Percentiles rank a stretch among this genome's conserved stretches.
phyloP scores from a whole-genome alignment of 1,140 invertebrate genomes.

The Lucilia sericata region DNA sequence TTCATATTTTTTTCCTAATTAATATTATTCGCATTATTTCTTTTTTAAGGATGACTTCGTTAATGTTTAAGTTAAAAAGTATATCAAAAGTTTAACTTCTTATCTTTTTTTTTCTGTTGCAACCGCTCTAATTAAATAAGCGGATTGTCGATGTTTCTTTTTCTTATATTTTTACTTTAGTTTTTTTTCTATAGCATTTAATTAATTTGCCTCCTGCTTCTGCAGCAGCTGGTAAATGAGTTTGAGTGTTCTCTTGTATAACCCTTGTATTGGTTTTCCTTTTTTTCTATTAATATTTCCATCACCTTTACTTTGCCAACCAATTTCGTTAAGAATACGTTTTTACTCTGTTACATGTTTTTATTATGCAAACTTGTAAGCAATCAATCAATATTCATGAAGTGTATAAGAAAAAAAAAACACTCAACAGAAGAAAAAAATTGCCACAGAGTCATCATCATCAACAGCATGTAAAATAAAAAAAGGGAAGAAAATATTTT shows the following conservation, averaged over 20 bases:
- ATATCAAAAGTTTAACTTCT: no score
- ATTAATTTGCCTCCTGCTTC: conserved; percentile 25
- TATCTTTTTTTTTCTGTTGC: not conserved
- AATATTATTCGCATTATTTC: no score
- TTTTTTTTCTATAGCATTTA: conserved; percentile 27
- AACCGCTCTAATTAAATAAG: conserved; percentile 33
- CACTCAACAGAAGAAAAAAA: not conserved
- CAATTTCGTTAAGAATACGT: conserved; percentile 26
- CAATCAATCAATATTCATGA: conserved; percentile 44
- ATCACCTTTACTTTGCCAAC: conserved; percentile 26
- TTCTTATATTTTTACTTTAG: not conserved
- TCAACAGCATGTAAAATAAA: conserved; percentile 17
- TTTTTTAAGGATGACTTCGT: no score
- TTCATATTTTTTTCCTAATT: no score
- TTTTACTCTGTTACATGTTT: conserved; percentile 5
- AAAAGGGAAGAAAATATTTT: conserved; percentile 8
- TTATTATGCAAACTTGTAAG: conserved; percentile 42
- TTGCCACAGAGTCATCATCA: conserved; percentile 39
- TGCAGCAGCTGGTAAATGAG: not conserved
- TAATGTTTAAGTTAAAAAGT: no score
- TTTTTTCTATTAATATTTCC: not conserved
- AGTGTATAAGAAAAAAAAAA: conserved; percentile 14
- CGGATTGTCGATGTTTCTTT: conserved; percentile 8
- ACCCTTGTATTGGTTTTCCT: not conserved
- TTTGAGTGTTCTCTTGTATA: not conserved